These are phyloP conservation scores for Cyrtorhinus lividipennis DNA, from an alignment of 1,140 invertebrate genomes.

Conservation along the genomic window DNA sequence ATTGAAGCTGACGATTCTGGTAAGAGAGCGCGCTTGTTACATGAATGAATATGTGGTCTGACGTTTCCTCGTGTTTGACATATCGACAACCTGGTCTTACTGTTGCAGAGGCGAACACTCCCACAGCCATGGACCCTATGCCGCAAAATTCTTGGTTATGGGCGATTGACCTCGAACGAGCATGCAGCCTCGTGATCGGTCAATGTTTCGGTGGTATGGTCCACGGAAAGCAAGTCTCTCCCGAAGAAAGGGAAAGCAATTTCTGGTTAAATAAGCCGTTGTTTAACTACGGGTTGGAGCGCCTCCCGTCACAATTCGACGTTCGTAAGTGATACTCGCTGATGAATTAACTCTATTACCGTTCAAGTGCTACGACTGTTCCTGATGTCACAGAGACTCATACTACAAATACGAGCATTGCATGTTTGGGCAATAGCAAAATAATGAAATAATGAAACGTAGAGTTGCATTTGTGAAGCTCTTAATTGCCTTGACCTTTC, in stretches of 20 bases:
- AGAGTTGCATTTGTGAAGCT: no score
- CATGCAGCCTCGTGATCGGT: slow-evolving; percentile 43
- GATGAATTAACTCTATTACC: no score
- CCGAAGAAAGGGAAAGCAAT: slow-evolving; percentile 33
- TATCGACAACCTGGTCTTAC: no score
- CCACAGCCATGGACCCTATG: slow-evolving; percentile 31
- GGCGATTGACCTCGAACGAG: slow-evolving; percentile 45
- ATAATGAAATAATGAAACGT: no score
- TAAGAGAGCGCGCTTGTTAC: no score
- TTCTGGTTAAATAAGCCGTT: slow-evolving; percentile 39
- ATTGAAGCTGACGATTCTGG: slow-evolving; percentile 27
- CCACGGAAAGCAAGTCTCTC: slow-evolving; percentile 33
- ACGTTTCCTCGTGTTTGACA: slow-evolving; percentile 16
- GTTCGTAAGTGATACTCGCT: slow-evolving; percentile 21
- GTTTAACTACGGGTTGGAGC: slow-evolving; percentile 39
- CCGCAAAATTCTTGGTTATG: slow-evolving; percentile 38
- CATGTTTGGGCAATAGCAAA: no score
- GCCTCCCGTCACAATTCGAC: slow-evolving; percentile 19
- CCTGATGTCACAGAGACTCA: no score
- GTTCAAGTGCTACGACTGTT: no score
- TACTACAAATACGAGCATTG: no score
- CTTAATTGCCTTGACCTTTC: no score
- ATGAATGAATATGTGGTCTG: slow-evolving; percentile 7
- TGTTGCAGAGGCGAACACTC: slow-evolving; percentile 32
- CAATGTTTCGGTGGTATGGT: slow-evolving; percentile 42